phyloP scores from a whole-genome alignment of 2,888 invertebrate species.

The Torymus tubicola region DNA sequence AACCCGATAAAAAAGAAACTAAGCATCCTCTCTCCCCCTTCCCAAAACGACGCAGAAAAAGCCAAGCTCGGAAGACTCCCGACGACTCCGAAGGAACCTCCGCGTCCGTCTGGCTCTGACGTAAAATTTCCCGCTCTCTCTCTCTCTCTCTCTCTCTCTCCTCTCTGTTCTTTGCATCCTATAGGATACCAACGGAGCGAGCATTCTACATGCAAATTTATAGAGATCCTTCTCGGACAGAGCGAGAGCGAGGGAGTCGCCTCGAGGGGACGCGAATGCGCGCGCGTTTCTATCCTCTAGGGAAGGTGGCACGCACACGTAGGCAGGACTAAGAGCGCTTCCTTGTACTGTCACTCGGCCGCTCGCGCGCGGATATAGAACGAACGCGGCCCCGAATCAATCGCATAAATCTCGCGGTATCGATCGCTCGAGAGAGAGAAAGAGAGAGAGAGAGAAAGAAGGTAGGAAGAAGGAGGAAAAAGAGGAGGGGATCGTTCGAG shows the following conservation, averaged over 20 bases:
- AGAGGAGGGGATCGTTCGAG: neutral
- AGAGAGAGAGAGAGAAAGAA: slow-evolving; percentile 35
- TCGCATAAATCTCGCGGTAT: slow-evolving; percentile 74
- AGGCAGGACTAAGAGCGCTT: slow-evolving; percentile 75
- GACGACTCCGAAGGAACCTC: neutral
- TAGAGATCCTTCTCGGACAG: slow-evolving; percentile 76
- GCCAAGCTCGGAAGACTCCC: neutral
- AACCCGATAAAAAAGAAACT: no score
- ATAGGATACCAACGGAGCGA: slow-evolving; percentile 44
- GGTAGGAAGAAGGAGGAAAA: slow-evolving; percentile 32
- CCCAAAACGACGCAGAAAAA: no score
- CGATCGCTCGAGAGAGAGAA: slow-evolving; percentile 58
- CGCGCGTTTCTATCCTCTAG: slow-evolving; percentile 65
- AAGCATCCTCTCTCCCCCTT: neutral
- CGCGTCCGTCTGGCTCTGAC: slow-evolving; percentile 35
- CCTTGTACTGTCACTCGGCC: slow-evolving; percentile 76
- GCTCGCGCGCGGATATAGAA: slow-evolving; percentile 47
- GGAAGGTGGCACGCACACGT: slow-evolving; percentile 62
- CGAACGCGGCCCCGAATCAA: slow-evolving; percentile 71
- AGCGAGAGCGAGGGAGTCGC: slow-evolving; percentile 50
- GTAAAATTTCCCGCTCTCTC: slow-evolving; percentile 42
- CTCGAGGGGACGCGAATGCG: slow-evolving; percentile 64
- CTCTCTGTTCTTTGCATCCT: slow-evolving; percentile 28
- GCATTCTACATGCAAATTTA: slow-evolving; percentile 77
- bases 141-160: slow-evolving; percentile 6